These are phyloP conservation scores for Spodoptera litura DNA, from an alignment of 1,140 invertebrate species.

Conservation along the genomic window DNA sequence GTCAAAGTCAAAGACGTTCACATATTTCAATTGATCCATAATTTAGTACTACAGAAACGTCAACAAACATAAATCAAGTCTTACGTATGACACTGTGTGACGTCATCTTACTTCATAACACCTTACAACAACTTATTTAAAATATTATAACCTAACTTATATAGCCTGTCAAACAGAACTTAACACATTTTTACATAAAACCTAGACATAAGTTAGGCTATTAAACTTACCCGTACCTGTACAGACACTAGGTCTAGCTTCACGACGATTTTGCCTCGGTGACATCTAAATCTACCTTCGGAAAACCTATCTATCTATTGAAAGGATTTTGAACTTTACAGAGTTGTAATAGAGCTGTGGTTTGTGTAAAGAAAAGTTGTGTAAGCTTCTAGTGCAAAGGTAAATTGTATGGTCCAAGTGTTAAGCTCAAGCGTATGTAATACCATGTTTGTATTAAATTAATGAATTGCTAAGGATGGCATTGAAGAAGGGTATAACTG, in stretches of 20 bases:
- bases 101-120: neutral
- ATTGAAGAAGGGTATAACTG: no score
- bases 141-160: neutral
- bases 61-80: no score
- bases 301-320: constrained; percentile 13
- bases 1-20: no score
- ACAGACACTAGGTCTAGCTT: constrained; percentile 34
- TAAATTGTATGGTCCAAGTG: constrained; percentile 18
- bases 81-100: no score
- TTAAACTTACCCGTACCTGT: constrained; percentile 38
- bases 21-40: no score
- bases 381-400: constrained; percentile 14
- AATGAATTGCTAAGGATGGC: no score
- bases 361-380: constrained; percentile 10
- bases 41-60: no score
- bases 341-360: neutral
- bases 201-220: constrained; percentile 32
- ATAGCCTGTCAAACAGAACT: constrained; percentile 36
- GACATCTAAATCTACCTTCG: constrained; percentile 45
- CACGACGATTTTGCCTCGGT: constrained; percentile 37
- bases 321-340: neutral
- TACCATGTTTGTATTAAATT: no score
- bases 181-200: constrained; percentile 21
- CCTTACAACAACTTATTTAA: neutral
- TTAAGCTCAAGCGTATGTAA: neutral